phyloP scores from a whole-genome alignment of 2,113 vertebrate species.

The Labeo catla region DNA sequence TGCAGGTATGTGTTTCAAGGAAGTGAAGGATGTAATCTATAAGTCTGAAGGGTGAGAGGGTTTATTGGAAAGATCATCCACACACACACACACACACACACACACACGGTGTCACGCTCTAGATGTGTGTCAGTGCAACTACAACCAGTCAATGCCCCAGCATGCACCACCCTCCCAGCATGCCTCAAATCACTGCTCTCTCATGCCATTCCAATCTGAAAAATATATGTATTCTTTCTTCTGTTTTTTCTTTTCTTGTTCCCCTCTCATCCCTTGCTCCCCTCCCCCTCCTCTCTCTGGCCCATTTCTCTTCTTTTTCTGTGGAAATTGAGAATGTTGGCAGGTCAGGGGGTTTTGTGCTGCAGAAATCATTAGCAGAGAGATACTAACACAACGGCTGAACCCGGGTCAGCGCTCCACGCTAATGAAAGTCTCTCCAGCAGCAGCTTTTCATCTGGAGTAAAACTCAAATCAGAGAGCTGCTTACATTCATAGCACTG shows the following conservation, averaged over 20 bases:
- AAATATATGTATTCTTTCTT: constrained; percentile 70
- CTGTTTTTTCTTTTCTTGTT: constrained; percentile 56
- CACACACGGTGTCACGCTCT: constrained; percentile 68
- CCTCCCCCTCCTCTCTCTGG: constrained; percentile 60
- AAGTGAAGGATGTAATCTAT: constrained; percentile 39
- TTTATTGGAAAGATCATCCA: constrained; percentile 66
- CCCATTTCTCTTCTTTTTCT: constrained; percentile 67
- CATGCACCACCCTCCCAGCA: constrained; percentile 70
- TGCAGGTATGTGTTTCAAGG: constrained; percentile 47
- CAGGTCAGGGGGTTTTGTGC: constrained; percentile 77
- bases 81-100: constrained; percentile 78
- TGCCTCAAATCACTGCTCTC: constrained; percentile 76
- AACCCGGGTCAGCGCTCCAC: constrained; percentile 69
- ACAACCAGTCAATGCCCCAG: constrained; percentile 87
- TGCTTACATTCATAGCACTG: constrained; percentile 57
- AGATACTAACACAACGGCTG: constrained; percentile 80
- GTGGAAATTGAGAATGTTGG: constrained; percentile 77
- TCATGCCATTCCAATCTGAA: constrained; percentile 67
- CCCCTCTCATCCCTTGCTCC: constrained; percentile 57
- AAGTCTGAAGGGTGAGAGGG: constrained; percentile 90
- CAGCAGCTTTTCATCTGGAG: constrained; percentile 80
- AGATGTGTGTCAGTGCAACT: constrained; percentile 91
- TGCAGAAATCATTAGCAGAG: constrained; percentile 82
- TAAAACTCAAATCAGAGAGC: constrained; percentile 78
- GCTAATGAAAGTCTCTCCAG: constrained; percentile 82